These are phyloP conservation scores for Choristoneura fumiferana DNA, from an alignment of 1,140 invertebrate species.

Conservation along the genomic window DNA sequence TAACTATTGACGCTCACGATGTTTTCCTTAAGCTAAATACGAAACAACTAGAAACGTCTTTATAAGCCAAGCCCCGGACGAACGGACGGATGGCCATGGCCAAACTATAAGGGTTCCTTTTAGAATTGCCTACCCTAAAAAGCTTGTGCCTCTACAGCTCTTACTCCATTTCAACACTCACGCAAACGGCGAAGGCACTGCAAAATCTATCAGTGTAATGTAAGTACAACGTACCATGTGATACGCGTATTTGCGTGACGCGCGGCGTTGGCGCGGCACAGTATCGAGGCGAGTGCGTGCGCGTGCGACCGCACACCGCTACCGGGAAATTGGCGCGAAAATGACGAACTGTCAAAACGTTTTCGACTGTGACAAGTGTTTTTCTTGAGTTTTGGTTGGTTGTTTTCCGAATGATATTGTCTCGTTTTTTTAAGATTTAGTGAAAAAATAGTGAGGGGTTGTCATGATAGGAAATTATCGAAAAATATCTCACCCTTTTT, in stretches of 20 bases:
- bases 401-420: constrained; percentile 12
- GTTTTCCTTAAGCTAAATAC: too few species aligned
- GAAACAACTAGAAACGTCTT: too few species aligned
- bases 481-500: too few species aligned
- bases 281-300: constrained; percentile 55
- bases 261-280: constrained; percentile 41
- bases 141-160: too few species aligned
- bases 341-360: constrained; percentile 60
- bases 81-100: too few species aligned
- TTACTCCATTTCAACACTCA: neutral
- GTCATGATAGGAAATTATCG: too few species aligned
- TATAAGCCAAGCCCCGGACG: too few species aligned
- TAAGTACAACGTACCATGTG: constrained; percentile 1
- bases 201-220: constrained; percentile 15
- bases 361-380: constrained; percentile 26
- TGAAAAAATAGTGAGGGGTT: too few species aligned
- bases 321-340: constrained; percentile 72
- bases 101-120: too few species aligned
- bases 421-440: too few species aligned
- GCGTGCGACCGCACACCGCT: constrained; percentile 54
- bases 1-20: too few species aligned
- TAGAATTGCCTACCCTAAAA: too few species aligned
- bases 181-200: neutral
- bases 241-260: constrained; percentile 16
- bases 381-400: neutral